Evolutionary conservation across 1,140 invertebrate species (phyloP).

Genomic region (Drosophila bipectinata): DNA sequence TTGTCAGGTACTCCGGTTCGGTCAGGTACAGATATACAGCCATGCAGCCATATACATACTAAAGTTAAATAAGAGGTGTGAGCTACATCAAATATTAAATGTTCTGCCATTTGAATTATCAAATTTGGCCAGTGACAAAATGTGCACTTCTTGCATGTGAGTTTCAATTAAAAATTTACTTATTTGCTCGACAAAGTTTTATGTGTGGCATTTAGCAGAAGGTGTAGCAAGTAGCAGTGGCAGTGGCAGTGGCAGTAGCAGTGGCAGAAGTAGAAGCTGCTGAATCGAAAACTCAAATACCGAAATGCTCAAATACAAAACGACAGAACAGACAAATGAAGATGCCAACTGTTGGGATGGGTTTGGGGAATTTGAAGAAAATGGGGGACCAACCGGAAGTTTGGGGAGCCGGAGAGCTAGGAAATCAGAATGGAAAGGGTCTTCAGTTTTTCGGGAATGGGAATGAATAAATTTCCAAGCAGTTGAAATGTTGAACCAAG

Average conservation of each 20-base stretch:
- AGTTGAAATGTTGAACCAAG: slow-evolving; percentile 72
- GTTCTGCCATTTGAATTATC: slow-evolving; percentile 56
- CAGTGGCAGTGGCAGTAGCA: too few species aligned
- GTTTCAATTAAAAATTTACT: slow-evolving; percentile 74
- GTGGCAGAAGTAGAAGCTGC: neutral
- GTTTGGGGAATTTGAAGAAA: neutral
- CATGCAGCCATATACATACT: too few species aligned
- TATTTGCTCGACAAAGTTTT: slow-evolving; percentile 44
- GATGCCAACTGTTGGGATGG: slow-evolving; percentile 1
- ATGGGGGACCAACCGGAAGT: neutral
- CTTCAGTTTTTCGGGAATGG: slow-evolving; percentile 9
- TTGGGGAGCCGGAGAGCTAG: neutral
- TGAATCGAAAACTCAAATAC: slow-evolving; percentile 59
- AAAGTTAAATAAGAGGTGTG: slow-evolving; percentile 9
- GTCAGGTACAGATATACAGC: too few species aligned
- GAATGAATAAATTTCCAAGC: slow-evolving; percentile 74
- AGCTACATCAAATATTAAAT: slow-evolving; percentile 53
- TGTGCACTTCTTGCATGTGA: slow-evolving; percentile 34
- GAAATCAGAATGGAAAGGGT: neutral
- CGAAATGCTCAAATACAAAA: slow-evolving; percentile 64
- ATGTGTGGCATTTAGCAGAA: slow-evolving; percentile 28
- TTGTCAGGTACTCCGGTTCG: neutral
- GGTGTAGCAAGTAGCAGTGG: too few species aligned
- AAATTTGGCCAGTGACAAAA: slow-evolving; percentile 50
- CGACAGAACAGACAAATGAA: slow-evolving; percentile 54